These are phyloP conservation scores for Melozone crissalis DNA, from an alignment of 2,113 vertebrate genomes.

Conservation along the genomic window DNA sequence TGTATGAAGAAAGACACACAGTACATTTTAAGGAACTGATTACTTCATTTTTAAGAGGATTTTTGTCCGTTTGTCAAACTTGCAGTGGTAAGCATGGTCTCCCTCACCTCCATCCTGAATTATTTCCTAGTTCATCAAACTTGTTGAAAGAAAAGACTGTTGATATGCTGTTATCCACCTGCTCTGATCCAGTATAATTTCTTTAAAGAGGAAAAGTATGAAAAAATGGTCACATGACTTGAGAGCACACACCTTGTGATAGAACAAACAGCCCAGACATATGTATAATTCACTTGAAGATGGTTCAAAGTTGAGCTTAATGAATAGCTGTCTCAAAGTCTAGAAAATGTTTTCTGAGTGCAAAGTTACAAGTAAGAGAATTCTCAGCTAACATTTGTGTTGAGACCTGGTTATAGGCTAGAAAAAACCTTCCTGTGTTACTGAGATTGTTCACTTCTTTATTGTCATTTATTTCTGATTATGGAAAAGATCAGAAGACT, in stretches of 20 bases:
- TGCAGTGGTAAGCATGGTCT: rapidly evolving
- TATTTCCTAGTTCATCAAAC: neutral
- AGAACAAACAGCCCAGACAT: neutral
- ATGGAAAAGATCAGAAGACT: neutral
- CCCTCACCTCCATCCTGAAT: neutral
- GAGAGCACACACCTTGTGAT: neutral
- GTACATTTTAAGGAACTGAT: neutral
- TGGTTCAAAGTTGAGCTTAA: neutral
- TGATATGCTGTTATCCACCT: neutral
- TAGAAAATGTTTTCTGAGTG: neutral
- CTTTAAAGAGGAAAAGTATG: neutral
- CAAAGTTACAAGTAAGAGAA: neutral
- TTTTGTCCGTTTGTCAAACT: neutral
- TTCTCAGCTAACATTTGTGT: neutral
- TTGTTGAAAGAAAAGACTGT: neutral
- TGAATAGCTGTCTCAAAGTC: neutral
- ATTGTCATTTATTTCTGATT: neutral
- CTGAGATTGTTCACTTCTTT: neutral
- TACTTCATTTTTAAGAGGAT: neutral
- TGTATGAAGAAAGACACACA: neutral
- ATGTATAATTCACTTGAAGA: neutral
- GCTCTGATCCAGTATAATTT: neutral
- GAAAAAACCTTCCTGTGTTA: neutral
- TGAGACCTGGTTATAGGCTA: neutral
- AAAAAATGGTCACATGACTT: neutral